A percentile compares a stretch with the other conserved stretches of the same genome.
These are phyloP conservation scores for Halictus quadricinctus DNA, from an alignment of 2,888 invertebrate species.

Conservation along the genomic window DNA sequence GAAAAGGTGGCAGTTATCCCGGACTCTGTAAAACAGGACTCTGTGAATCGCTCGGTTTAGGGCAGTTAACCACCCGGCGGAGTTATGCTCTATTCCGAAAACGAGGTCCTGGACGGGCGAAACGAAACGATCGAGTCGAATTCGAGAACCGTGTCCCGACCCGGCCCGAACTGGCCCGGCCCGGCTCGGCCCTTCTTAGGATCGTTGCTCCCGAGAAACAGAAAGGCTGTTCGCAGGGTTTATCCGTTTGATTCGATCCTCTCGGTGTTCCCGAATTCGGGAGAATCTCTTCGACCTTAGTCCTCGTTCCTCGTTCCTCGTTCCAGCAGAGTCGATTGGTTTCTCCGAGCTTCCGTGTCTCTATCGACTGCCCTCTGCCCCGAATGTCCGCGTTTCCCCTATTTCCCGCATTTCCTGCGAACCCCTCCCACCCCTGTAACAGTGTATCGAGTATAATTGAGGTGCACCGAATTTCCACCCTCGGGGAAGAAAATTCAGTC, in stretches of 20 bases:
- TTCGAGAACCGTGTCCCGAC: conserved; percentile 15
- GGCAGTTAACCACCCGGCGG: not conserved
- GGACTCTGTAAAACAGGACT: not conserved
- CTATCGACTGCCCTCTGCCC: not conserved
- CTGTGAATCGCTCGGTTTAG: not conserved
- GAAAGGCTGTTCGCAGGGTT: not conserved
- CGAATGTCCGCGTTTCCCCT: not conserved
- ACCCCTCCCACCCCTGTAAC: not conserved
- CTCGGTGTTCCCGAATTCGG: not conserved
- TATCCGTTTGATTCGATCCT: conserved; percentile 20
- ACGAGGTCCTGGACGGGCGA: not conserved
- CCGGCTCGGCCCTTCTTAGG: conserved; percentile 4
- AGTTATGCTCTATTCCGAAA: conserved; percentile 7
- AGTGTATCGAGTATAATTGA: not conserved
- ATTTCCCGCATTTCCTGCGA: not conserved
- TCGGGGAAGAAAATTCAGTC: not conserved
- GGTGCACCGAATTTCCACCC: not conserved
- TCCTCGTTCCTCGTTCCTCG: not conserved
- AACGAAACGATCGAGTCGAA: not conserved
- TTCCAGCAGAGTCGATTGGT: not conserved
- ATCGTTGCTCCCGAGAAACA: conserved; percentile 16
- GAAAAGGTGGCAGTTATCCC: not conserved
- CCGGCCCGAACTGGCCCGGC: no score
- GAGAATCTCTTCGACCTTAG: not conserved
- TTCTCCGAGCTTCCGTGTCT: not conserved